Evolutionary conservation across 2,888 invertebrate genomes (phyloP), one percentile per base, ranked within the genome.

Genomic region (Hoplodrina blanda): DNA sequence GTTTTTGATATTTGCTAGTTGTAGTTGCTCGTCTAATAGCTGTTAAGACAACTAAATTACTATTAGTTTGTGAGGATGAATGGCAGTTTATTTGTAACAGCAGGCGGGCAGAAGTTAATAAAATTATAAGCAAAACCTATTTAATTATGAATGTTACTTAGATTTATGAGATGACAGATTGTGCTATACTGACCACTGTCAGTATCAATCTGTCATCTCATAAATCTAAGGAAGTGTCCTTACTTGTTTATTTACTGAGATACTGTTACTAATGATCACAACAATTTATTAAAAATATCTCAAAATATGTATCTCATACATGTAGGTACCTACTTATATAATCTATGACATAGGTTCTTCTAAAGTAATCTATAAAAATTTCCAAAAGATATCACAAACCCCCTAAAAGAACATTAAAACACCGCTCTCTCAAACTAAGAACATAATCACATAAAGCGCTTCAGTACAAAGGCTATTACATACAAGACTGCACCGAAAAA

Each of bases 401-500:
- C 10, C 20, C 11, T 20, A 25, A 60, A 60, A 56, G 53, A 54
- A 78, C 71, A 75, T 59, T 62, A 54, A 73, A 64, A 66, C 62
- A 56, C 10, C 50, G 33, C 60, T 63, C 50, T 69, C 50, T 52
- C 61, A 69, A 76, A 72, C 74, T 71, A 52, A 57, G 75, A 78
- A 76, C 80, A 84, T 65, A 70, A 71, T 77, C 66, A 70, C 25
- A 62, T 52, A 70, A 75, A 80, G 70, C 69, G 53, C 62, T 72
- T 49, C 59, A 71, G 37, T 63, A 71, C 74, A 80, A 73, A 69
- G 65, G 71, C 76, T 50, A 80, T 76, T 81, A 80, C 79, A 83
- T 72, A 73, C 81, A 72, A 80, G 64, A 78, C 70, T 70, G 70
- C 63, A 78, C 68, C 46, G 30, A 60, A 79, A 77, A 82, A 85